Conservation (phyloP, 2,113 vertebrate genomes). For the Amblyopsis rosae region DNA sequence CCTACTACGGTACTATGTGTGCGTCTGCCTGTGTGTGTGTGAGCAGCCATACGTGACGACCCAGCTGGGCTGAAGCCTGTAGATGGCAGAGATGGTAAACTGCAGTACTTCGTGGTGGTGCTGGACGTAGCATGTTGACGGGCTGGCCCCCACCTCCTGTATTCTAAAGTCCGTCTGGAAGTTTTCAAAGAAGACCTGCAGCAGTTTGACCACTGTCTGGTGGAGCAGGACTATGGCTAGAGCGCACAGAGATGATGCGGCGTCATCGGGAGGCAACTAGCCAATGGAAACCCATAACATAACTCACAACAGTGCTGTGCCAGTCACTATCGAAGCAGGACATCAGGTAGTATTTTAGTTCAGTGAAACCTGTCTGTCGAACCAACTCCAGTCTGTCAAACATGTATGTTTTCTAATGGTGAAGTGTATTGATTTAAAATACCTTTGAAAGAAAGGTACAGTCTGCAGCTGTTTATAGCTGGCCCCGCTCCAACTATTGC, state of each 20-base stretch:
- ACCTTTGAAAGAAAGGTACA: no score
- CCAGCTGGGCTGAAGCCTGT: slow-evolving; percentile 63
- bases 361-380: neutral
- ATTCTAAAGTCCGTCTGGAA: slow-evolving; percentile 67
- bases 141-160: neutral
- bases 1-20: neutral
- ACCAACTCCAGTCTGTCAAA: neutral
- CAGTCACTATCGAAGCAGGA: neutral
- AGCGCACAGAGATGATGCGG: neutral
- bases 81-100: slow-evolving; percentile 61
- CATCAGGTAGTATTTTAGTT: neutral
- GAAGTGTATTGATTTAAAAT: no score
- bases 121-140: slow-evolving; percentile 23
- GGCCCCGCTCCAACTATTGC: no score
- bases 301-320: neutral
- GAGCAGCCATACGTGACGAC: slow-evolving; percentile 47
- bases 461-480: no score
- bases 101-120: slow-evolving; percentile 55
- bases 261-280: neutral
- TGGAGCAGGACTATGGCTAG: slow-evolving; percentile 65
- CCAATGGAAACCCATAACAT: no score
- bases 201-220: slow-evolving; percentile 55
- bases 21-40: neutral
- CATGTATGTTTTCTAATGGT: no score
- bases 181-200: slow-evolving; percentile 73